phyloP scores from a whole-genome alignment of 2,888 invertebrate species.

The Ferrisia virgata region DNA sequence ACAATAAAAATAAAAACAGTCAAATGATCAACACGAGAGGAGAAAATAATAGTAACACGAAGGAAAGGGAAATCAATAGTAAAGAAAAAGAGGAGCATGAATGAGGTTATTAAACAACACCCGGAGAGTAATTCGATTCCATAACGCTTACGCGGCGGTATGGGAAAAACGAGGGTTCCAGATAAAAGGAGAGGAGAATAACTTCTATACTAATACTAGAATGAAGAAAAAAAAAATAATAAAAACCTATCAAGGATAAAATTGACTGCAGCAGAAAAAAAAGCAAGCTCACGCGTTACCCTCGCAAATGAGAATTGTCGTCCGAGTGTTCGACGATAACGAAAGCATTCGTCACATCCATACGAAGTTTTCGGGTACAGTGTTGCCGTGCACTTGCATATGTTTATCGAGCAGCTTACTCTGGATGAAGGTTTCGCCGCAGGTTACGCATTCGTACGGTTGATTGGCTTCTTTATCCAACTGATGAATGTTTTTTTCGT shows the following conservation, averaged over 20 bases:
- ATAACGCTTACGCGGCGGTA: background rate
- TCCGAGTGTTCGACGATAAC: slow-evolving; percentile 52
- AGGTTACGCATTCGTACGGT: slow-evolving; percentile 50
- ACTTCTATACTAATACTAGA: background rate
- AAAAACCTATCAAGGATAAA: background rate
- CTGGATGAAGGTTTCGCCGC: slow-evolving; percentile 50
- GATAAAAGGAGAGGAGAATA: background rate
- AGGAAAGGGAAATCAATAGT: background rate
- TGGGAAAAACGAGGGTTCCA: background rate
- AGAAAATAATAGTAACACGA: background rate
- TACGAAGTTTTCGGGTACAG: slow-evolving; percentile 49
- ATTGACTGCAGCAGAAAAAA: slow-evolving; percentile 13
- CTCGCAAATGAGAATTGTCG: slow-evolving; percentile 18
- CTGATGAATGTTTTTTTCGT: slow-evolving; percentile 49
- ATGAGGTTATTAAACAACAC: background rate
- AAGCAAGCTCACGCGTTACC: slow-evolving; percentile 22
- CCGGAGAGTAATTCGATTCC: background rate
- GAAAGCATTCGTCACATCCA: slow-evolving; percentile 49
- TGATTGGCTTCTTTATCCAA: slow-evolving; percentile 42
- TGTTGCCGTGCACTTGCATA: slow-evolving; percentile 50
- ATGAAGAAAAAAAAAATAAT: background rate
- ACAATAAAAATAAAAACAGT: background rate
- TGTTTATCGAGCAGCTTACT: slow-evolving; percentile 50
- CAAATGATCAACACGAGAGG: slow-evolving; percentile 3
- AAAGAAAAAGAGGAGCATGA: background rate